Evolutionary conservation across 2,797 vertebrate species (phyloP).

Genomic region (Champsocephalus esox): DNA sequence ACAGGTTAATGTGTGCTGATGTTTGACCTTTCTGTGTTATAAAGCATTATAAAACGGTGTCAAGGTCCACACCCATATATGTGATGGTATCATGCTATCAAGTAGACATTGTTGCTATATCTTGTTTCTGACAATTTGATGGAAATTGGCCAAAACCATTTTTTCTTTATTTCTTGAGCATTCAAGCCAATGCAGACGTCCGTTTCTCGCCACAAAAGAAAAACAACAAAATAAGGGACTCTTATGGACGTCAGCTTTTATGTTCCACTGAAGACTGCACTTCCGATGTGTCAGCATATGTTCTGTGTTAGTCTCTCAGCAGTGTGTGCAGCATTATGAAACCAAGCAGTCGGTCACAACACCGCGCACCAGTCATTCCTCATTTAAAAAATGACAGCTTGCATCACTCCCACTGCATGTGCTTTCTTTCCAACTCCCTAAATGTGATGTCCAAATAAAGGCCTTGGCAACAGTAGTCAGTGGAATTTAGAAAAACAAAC

Average conservation of each 20-base stretch:
- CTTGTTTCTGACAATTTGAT: conserved; percentile 56
- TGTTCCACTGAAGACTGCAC: conserved; percentile 58
- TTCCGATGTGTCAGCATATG: conserved; percentile 78
- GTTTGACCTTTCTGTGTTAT: neutral
- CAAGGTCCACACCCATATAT: conserved; percentile 7
- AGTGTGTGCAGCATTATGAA: conserved; percentile 71
- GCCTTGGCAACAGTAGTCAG: conserved; percentile 31
- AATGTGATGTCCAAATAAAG: conserved; percentile 47
- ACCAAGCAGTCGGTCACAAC: conserved; percentile 67
- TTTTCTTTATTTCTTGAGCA: conserved; percentile 43
- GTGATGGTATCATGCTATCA: conserved; percentile 39
- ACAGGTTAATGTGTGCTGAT: neutral
- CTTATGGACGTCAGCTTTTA: conserved; percentile 54
- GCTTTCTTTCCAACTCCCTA: conserved; percentile 50
- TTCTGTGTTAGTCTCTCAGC: conserved; percentile 68
- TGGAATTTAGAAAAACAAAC: conserved; percentile 38
- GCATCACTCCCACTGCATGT: conserved; percentile 35
- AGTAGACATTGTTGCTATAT: conserved; percentile 57
- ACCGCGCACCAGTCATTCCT: conserved; percentile 62
- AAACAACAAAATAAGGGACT: conserved; percentile 49
- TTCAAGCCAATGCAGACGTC: conserved; percentile 56
- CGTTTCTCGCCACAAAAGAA: conserved; percentile 40
- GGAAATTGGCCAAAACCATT: conserved; percentile 59
- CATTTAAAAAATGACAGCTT: conserved; percentile 63
- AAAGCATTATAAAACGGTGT: conserved; percentile 24